Conservation (phyloP, 2,888 invertebrate genomes). For the Liposcelis brunnea region DNA sequence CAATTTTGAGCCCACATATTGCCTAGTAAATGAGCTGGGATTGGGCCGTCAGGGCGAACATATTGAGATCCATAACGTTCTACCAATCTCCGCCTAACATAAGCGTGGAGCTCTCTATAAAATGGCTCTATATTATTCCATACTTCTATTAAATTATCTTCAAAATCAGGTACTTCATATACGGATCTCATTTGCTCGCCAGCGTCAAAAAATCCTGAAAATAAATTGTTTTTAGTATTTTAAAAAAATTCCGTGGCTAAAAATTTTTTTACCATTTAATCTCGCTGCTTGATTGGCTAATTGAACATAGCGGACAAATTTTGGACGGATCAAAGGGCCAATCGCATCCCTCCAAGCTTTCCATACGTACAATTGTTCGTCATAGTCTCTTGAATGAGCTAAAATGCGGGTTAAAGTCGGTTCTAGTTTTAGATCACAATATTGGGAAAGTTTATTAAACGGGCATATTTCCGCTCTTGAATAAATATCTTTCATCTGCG, state of each 20-base stretch:
- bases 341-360: conserved; percentile 61
- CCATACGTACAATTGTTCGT: conserved; percentile 63
- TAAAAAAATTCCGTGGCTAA: conserved; percentile 2
- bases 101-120: conserved; percentile 69
- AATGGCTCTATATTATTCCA: conserved; percentile 52
- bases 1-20: conserved; percentile 77
- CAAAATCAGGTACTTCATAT: conserved; percentile 54
- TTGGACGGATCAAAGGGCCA: conserved; percentile 55
- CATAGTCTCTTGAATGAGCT: conserved; percentile 53
- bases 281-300: conserved; percentile 63
- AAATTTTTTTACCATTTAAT: conserved; percentile 41
- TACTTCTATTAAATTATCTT: conserved; percentile 35
- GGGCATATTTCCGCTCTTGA: conserved; percentile 55
- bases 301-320: conserved; percentile 61
- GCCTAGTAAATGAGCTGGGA: conserved; percentile 63
- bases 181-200: conserved; percentile 62
- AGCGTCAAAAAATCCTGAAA: conserved; percentile 53
- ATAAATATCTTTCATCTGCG: conserved; percentile 65
- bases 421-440: conserved; percentile 29
- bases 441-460: conserved; percentile 29
- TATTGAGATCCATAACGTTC: conserved; percentile 40
- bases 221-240: conserved; percentile 10
- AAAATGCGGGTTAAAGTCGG: conserved; percentile 42
- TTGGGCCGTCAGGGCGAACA: conserved; percentile 49
- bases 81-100: conserved; percentile 50